phyloP scores from a whole-genome alignment of 2,888 invertebrate species.

The Yponomeuta malinellus region DNA sequence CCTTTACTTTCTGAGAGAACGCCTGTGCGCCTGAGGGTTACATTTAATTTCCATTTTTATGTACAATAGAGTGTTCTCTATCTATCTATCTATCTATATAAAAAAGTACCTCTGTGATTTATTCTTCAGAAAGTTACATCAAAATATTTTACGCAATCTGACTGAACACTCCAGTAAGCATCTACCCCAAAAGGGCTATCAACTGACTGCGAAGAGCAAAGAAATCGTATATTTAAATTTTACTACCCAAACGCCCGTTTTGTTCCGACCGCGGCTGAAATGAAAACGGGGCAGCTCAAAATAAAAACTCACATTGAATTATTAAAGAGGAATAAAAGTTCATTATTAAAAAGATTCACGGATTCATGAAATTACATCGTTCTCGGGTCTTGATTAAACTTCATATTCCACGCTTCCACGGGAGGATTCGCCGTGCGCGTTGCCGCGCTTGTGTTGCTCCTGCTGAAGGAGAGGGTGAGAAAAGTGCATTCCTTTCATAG shows the following conservation, averaged over 20 bases:
- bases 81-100: too few species aligned
- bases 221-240: slow-evolving; percentile 2
- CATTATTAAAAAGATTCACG: slow-evolving; percentile 1
- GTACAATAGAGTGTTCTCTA: too few species aligned
- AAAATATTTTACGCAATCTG: neutral
- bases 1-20: too few species aligned
- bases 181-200: slow-evolving; percentile 1
- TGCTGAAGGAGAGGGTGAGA: too few species aligned
- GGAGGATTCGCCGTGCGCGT: neutral
- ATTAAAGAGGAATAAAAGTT: neutral
- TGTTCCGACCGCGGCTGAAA: neutral
- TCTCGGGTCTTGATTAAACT: neutral
- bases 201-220: neutral
- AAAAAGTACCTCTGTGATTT: too few species aligned
- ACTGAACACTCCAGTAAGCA: neutral
- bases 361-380: neutral
- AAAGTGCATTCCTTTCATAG: too few species aligned
- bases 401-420: neutral
- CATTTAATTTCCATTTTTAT: too few species aligned
- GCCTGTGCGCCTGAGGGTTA: too few species aligned
- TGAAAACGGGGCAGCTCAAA: neutral
- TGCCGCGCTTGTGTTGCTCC: too few species aligned
- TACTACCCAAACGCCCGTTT: neutral
- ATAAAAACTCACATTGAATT: neutral
- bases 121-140: neutral